A percentile compares a stretch with the other conserved stretches of the same genome.
Evolutionary conservation across 1,140 invertebrate species (phyloP).

Genomic region (Orius laevigatus): DNA sequence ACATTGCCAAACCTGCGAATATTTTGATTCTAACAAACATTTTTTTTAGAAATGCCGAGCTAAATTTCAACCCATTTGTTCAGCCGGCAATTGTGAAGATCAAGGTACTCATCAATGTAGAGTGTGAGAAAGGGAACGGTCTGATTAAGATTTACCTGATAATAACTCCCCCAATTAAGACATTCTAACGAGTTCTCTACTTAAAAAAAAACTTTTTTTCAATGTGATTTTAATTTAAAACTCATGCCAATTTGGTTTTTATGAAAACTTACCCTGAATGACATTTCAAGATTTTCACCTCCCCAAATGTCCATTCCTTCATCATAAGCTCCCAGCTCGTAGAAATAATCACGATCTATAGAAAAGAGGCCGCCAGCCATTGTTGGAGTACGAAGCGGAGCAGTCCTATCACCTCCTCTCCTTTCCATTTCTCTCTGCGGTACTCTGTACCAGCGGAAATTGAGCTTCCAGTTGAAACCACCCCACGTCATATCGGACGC

Average conservation of each 20-base stretch:
- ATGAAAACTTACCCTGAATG: conserved; percentile 76
- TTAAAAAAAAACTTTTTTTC: too few relatives aligned
- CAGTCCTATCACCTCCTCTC: conserved; percentile 71
- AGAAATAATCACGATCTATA: conserved; percentile 93
- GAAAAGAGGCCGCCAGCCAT: conserved; percentile 99
- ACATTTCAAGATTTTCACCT: conserved; percentile 98
- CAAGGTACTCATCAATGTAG: too few relatives aligned
- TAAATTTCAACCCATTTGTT: background rate
- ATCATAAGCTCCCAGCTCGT: conserved; percentile 93
- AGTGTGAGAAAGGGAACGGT: too few relatives aligned
- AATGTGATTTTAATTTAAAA: too few relatives aligned
- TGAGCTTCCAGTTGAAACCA: conserved; percentile 96
- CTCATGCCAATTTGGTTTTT: too few relatives aligned
- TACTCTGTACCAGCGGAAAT: conserved; percentile 93
- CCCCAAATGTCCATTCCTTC: conserved; percentile 99
- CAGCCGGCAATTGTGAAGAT: too few relatives aligned
- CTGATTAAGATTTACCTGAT: too few relatives aligned
- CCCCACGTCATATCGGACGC: conserved; percentile 94
- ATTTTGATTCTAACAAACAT: background rate
- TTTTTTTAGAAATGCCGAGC: background rate
- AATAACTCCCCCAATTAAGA: background rate
- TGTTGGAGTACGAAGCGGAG: conserved; percentile 83
- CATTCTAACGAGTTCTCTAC: background rate
- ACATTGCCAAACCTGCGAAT: conserved; percentile 97
- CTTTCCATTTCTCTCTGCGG: conserved; percentile 88